Conservation (phyloP, 2,797 vertebrate species). For the Lacerta bilineata region DNA sequence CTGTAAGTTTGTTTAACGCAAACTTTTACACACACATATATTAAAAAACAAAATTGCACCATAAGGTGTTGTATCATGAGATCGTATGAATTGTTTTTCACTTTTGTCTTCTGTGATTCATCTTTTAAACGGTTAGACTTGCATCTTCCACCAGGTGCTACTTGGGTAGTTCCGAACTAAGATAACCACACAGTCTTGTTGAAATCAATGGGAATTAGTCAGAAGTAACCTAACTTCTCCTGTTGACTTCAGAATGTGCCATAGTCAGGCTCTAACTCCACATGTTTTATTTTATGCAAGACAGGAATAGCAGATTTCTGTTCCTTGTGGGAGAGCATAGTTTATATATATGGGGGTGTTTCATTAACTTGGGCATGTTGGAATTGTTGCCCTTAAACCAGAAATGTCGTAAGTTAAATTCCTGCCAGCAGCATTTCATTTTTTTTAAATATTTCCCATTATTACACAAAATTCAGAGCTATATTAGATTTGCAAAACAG, state of each 20-base stretch:
- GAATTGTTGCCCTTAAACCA: background rate
- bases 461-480: background rate
- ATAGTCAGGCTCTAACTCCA: background rate
- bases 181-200: no score
- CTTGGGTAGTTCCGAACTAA: background rate
- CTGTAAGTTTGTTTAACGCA: conserved; percentile 77
- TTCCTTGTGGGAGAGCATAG: background rate
- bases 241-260: background rate
- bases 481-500: background rate
- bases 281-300: background rate
- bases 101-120: background rate
- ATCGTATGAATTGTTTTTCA: background rate
- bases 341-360: background rate
- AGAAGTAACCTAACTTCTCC: no score
- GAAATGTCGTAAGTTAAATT: background rate
- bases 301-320: background rate
- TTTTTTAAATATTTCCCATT: background rate
- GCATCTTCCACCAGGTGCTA: background rate
- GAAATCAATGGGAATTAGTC: no score
- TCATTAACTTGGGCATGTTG: background rate
- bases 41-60: background rate
- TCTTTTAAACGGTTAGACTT: background rate
- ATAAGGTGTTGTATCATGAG: background rate
- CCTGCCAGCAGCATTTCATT: background rate
- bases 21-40: background rate